These are phyloP conservation scores for Lepeophtheirus salmonis DNA, from an alignment of 1,140 invertebrate genomes.

Conservation along the genomic window DNA sequence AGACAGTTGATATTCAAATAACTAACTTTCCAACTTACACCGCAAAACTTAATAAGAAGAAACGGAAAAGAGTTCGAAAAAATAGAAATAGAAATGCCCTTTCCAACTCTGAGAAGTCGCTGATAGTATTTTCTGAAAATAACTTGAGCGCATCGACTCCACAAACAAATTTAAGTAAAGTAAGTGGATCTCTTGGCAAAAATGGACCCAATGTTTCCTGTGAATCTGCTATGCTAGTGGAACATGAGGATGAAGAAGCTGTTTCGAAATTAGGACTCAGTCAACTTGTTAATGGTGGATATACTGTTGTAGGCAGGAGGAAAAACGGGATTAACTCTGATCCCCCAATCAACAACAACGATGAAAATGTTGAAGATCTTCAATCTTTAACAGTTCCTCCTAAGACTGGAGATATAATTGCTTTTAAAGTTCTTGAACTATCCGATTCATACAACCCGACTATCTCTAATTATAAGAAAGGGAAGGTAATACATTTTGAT, in stretches of 20 bases:
- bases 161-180: background rate
- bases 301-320: background rate
- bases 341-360: background rate
- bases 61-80: background rate
- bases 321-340: too few species aligned
- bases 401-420: background rate
- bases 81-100: background rate
- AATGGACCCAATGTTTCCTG: background rate
- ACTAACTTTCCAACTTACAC: too few species aligned
- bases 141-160: background rate
- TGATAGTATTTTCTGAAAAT: too few species aligned
- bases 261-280: background rate
- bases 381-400: background rate
- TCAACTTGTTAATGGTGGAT: background rate
- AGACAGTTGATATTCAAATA: too few species aligned
- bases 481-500: background rate
- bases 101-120: too few species aligned
- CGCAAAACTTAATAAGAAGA: too few species aligned
- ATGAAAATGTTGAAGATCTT: background rate
- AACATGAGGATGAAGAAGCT: background rate
- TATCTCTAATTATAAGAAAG: background rate
- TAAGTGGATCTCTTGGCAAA: too few species aligned
- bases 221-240: background rate
- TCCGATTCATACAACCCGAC: background rate
- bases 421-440: background rate